Conservation (phyloP, 2,797 vertebrate species). For the Micrastur ruficollis region DNA sequence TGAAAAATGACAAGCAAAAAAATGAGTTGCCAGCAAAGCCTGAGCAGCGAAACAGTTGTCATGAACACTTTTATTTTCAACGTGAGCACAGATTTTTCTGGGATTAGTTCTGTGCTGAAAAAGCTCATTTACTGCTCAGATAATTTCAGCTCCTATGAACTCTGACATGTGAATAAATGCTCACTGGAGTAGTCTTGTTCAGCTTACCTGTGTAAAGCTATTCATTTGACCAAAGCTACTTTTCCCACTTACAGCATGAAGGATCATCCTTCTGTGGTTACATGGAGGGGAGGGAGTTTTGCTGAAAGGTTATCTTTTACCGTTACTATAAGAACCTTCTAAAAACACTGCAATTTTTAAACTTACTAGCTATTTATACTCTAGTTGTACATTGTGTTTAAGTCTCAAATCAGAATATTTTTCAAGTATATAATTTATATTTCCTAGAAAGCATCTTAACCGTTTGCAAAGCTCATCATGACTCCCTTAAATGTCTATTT, state of each 20-base stretch:
- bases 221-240: background rate
- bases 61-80: background rate
- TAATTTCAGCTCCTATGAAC: conserved; percentile 31
- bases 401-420: background rate
- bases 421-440: background rate
- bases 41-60: background rate
- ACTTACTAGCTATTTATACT: background rate
- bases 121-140: background rate
- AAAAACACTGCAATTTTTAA: background rate
- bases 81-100: background rate
- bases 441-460: conserved; percentile 8
- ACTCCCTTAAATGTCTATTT: background rate
- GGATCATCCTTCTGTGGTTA: background rate
- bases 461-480: background rate
- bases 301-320: background rate
- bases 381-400: background rate
- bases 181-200: background rate
- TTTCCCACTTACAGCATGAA: background rate
- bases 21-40: background rate
- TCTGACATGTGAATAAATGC: background rate
- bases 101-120: background rate
- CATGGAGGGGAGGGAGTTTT: background rate
- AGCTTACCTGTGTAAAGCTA: background rate
- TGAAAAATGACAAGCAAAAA: background rate
- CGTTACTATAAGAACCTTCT: background rate